A percentile compares a stretch with the other conserved stretches of the same genome.
These are phyloP conservation scores for Sylvia borin DNA, from an alignment of 2,797 vertebrate genomes.

Conservation along the genomic window DNA sequence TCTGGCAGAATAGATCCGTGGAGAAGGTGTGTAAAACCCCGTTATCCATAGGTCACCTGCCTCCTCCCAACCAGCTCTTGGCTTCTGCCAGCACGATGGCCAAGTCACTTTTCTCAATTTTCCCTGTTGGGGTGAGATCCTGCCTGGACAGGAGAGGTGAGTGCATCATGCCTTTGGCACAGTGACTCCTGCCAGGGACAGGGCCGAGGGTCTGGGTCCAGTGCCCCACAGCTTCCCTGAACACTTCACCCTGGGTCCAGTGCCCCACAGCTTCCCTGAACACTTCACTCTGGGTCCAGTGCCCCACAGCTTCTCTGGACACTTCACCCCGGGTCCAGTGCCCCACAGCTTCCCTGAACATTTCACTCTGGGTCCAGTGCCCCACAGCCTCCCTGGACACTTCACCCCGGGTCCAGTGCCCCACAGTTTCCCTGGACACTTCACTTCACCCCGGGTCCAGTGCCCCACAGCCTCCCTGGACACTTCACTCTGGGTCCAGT, in stretches of 20 bases:
- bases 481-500: too few relatives aligned
- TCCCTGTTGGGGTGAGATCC: neutral
- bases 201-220: neutral
- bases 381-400: too few relatives aligned
- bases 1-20: accelerated
- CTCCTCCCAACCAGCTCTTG: neutral
- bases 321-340: neutral
- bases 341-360: neutral
- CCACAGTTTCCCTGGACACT: neutral
- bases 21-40: neutral
- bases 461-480: too few relatives aligned
- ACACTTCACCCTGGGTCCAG: accelerated
- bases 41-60: neutral
- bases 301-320: too few relatives aligned
- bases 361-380: too few relatives aligned
- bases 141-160: neutral
- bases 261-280: neutral
- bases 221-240: neutral
- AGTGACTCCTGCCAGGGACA: neutral
- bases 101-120: neutral
- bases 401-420: neutral
- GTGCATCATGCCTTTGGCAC: accelerated
- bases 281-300: too few relatives aligned
- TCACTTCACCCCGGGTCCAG: too few relatives aligned
- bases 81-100: neutral